These are phyloP conservation scores for Aotus griseimembra DNA, from an alignment of 2,797 vertebrate species.

Conservation along the genomic window DNA sequence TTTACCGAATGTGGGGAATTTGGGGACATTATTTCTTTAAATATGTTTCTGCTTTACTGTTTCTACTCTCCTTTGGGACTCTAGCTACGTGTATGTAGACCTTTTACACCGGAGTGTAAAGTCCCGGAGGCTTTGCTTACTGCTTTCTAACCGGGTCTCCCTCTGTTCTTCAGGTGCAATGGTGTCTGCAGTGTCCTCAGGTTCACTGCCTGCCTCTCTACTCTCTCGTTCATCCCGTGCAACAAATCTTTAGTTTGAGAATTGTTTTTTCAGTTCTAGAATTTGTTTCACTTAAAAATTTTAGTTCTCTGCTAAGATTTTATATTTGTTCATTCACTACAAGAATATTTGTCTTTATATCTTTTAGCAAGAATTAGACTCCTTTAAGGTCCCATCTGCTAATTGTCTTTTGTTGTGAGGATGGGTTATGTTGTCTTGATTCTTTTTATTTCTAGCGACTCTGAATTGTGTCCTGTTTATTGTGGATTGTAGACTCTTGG, in stretches of 20 bases:
- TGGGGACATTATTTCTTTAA: neutral
- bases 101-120: no score
- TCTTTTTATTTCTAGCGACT: neutral
- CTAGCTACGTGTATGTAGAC: neutral
- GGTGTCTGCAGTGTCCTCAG: neutral
- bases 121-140: neutral
- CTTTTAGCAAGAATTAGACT: neutral
- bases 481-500: neutral
- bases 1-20: neutral
- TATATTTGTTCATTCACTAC: neutral
- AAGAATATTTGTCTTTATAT: neutral
- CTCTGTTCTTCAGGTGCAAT: neutral
- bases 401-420: neutral
- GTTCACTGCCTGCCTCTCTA: neutral
- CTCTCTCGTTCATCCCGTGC: neutral
- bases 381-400: neutral
- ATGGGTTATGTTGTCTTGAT: neutral
- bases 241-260: neutral
- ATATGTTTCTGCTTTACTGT: neutral
- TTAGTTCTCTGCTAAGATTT: neutral
- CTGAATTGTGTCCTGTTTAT: neutral
- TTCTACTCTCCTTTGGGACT: neutral
- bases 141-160: no score
- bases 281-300: neutral
- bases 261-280: neutral